Evolutionary conservation across 2,888 invertebrate genomes (phyloP).

Genomic region (Drosophila multiciliata): DNA sequence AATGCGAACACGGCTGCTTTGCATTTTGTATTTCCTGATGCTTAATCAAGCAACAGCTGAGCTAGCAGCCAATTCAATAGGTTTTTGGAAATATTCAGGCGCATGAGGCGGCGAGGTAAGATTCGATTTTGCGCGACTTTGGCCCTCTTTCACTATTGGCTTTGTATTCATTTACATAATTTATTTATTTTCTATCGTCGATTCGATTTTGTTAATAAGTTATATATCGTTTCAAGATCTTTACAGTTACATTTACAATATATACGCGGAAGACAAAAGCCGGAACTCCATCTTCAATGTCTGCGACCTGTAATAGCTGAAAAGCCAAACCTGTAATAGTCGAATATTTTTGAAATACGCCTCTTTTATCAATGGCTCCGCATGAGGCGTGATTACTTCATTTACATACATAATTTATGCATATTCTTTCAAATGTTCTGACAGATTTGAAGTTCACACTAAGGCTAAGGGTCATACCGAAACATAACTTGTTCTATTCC

Average conservation of each 20-base stretch:
- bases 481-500: constrained; percentile 42
- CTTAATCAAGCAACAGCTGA: constrained; percentile 62
- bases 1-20: constrained; percentile 60
- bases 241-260: constrained; percentile 67
- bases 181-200: constrained; percentile 54
- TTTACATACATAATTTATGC: constrained; percentile 4
- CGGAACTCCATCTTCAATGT: constrained; percentile 50
- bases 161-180: constrained; percentile 72
- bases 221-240: constrained; percentile 16
- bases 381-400: neutral
- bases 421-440: constrained; percentile 20
- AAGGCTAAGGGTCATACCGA: constrained; percentile 14
- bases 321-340: neutral
- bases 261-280: constrained; percentile 59
- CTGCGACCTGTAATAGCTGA: constrained; percentile 29
- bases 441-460: constrained; percentile 24
- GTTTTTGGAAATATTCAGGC: constrained; percentile 12
- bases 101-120: constrained; percentile 52
- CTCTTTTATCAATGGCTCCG: constrained; percentile 23
- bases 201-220: constrained; percentile 17
- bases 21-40: constrained; percentile 77
- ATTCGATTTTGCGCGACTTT: constrained; percentile 68
- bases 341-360: constrained; percentile 1
- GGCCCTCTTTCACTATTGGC: constrained; percentile 60
- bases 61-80: constrained; percentile 31